Evolutionary conservation across 2,797 vertebrate genomes (phyloP).

Genomic region (Agapornis canus): DNA sequence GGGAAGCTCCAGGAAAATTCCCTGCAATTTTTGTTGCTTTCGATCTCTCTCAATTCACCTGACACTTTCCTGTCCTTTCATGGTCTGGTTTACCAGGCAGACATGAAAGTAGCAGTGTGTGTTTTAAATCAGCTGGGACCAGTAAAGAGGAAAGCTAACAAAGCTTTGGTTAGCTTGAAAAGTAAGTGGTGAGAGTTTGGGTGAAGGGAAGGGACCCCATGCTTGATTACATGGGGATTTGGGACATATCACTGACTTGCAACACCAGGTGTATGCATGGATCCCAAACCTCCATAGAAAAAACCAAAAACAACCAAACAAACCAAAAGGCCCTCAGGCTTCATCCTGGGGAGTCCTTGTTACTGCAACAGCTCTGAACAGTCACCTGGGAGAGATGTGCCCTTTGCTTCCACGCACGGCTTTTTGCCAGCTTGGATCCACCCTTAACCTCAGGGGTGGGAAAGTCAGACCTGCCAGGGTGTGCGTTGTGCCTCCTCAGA

Average conservation of each 20-base stretch:
- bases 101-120: neutral
- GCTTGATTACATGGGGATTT: neutral
- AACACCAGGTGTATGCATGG: neutral
- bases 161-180: neutral
- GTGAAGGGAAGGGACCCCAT: fast-evolving
- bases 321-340: neutral
- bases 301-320: neutral
- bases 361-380: neutral
- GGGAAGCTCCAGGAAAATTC: neutral
- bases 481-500: neutral
- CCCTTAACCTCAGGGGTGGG: neutral
- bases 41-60: neutral
- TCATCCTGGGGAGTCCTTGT: neutral
- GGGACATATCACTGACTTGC: neutral
- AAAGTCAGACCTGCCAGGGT: neutral
- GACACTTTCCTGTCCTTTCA: neutral
- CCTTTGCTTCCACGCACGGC: fast-evolving
- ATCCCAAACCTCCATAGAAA: neutral
- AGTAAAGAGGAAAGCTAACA: neutral
- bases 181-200: neutral
- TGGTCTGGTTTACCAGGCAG: neutral
- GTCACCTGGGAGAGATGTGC: fast-evolving
- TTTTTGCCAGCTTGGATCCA: neutral
- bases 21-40: neutral
- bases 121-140: neutral